Evolutionary conservation across 2,797 vertebrate genomes (phyloP), one percentile per base, ranked within the genome.

Genomic region (Phataginus tetradactyla): DNA sequence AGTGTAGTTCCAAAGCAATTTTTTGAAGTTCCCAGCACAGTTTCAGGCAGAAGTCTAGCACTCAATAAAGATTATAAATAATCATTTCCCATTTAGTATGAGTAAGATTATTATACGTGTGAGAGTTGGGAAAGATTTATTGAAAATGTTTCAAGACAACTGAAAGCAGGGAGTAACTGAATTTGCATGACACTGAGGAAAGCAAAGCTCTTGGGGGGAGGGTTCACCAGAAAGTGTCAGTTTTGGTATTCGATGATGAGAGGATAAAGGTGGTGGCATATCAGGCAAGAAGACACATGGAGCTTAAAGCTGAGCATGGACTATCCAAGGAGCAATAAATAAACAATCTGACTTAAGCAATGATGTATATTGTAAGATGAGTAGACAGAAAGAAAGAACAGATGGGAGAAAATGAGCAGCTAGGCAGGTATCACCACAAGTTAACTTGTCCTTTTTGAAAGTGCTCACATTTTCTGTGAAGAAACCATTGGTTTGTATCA

Each of bases 381-480:
- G 15, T 2, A 63, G 17, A 86, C 25, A 89, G 7, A 83, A 59
- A 77, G 42, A 64, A 15, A 4, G 34, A 64, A 15, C n/a, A 64
- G 13, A 18, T 39, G 0, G 15, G 11, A 3, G 5, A 86, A 25
- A 14, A 0, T 1, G 21, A 64, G 72, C 78, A 75, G 5, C 3
- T 20, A 80, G 64, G n/a, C 25, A 69, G 49, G 13, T 4, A 18
- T 39, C 4, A 32, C 29, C n/a, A 59, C 4, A 37, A 63, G 39
- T 29, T 69, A 32, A 90, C 25, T 83, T 34, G 37, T 45, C 3
- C 1, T 21, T 49, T 95, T 75, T 86, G 32, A 90, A 96, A 93
- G 37, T 77, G 1, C 14, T 94, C 66, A 37, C 42, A 51, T 17
- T 51, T 57, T 49, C 53, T 96, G 29, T 85, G 95, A 96, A 91